Percentiles rank a stretch among this genome's conserved stretches.
Evolutionary conservation across 1,140 invertebrate genomes (phyloP).

Genomic region (Dendroctonus valens): DNA sequence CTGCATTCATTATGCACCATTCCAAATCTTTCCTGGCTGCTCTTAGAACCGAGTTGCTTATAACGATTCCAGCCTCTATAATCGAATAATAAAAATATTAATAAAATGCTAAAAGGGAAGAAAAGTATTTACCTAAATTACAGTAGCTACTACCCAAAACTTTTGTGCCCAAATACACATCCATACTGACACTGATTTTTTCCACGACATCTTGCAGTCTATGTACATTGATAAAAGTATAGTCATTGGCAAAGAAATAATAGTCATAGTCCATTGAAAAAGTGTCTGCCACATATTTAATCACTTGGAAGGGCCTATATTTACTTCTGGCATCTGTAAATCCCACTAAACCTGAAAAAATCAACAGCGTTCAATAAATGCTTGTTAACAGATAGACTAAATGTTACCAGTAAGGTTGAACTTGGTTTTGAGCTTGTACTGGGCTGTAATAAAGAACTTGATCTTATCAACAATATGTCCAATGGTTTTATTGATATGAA

Average conservation of each 20-base stretch:
- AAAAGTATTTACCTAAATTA: slow-evolving; percentile 57
- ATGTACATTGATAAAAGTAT: slow-evolving; percentile 74
- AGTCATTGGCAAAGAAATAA: slow-evolving; percentile 83
- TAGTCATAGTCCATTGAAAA: slow-evolving; percentile 87
- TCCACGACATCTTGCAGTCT: slow-evolving; percentile 67
- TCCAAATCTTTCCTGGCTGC: slow-evolving; percentile 72
- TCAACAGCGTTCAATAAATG: too few relatives aligned
- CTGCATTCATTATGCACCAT: slow-evolving; percentile 82
- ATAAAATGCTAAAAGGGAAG: slow-evolving; percentile 2
- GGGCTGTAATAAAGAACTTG: slow-evolving; percentile 67
- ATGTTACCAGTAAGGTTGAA: slow-evolving; percentile 61
- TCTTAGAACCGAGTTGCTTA: slow-evolving; percentile 74
- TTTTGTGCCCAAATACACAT: slow-evolving; percentile 71
- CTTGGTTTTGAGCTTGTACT: slow-evolving; percentile 63
- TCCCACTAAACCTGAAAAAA: slow-evolving; percentile 62
- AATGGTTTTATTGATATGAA: slow-evolving; percentile 78
- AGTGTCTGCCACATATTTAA: slow-evolving; percentile 88
- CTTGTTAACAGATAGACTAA: too few relatives aligned
- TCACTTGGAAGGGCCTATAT: slow-evolving; percentile 75
- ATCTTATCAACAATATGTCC: slow-evolving; percentile 77
- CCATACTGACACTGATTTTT: slow-evolving; percentile 76
- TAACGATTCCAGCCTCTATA: slow-evolving; percentile 68
- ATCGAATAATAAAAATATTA: slow-evolving; percentile 15
- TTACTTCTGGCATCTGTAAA: slow-evolving; percentile 75
- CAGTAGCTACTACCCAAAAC: slow-evolving; percentile 60